Evolutionary conservation across 2,888 invertebrate species (phyloP).

Genomic region (Sphaerophoria taeniata): DNA sequence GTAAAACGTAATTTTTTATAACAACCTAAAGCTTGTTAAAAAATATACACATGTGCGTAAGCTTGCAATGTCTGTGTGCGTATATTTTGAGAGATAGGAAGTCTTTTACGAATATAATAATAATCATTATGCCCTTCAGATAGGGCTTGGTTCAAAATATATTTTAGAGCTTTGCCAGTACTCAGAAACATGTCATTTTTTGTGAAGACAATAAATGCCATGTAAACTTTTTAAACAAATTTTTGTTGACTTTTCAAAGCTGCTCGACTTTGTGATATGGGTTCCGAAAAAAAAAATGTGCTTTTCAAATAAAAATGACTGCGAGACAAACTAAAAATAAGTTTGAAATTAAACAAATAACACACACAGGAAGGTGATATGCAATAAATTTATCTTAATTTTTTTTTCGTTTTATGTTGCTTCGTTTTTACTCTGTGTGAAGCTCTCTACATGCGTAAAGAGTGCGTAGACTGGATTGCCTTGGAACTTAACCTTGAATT

Average conservation of each 20-base stretch:
- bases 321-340: constrained; percentile 27
- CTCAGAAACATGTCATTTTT: not conserved
- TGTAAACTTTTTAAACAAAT: not conserved
- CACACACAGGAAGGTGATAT: constrained; percentile 42
- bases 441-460: constrained; percentile 62
- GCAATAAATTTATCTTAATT: constrained; percentile 36
- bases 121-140: constrained; percentile 70
- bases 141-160: constrained; percentile 40
- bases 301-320: constrained; percentile 27
- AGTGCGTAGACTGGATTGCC: constrained; percentile 70
- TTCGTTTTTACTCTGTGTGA: constrained; percentile 3
- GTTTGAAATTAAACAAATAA: constrained; percentile 16
- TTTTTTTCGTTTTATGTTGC: constrained; percentile 4
- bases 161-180: constrained; percentile 21
- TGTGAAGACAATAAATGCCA: not conserved
- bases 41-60: constrained; percentile 44
- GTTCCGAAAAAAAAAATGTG: constrained; percentile 3
- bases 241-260: constrained; percentile 13
- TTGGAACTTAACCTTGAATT: constrained; percentile 69
- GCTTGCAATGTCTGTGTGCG: constrained; percentile 9
- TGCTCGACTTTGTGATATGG: constrained; percentile 4
- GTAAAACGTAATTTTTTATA: constrained; percentile 34
- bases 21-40: constrained; percentile 28
- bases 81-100: constrained; percentile 17
- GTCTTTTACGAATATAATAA: constrained; percentile 15